A percentile compares a stretch with the other conserved stretches of the same genome.
Conservation (phyloP, 2,113 vertebrate genomes). For the Halichoeres trimaculatus region DNA sequence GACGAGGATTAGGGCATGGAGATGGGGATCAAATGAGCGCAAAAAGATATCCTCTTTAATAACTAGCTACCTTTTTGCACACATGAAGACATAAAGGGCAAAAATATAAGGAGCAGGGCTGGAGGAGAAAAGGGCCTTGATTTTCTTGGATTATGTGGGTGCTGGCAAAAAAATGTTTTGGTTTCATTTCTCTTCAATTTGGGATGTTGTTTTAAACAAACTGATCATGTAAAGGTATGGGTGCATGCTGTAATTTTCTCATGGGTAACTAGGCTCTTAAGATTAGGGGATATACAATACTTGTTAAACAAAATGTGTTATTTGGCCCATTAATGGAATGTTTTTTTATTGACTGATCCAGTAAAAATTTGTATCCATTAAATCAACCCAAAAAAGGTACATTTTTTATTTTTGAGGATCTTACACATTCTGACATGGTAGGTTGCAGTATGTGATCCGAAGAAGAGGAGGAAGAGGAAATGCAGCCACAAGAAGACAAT, state of each 20-base stretch:
- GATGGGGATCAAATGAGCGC: slow-evolving; percentile 76
- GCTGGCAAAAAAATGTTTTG: not conserved
- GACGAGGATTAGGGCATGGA: slow-evolving; percentile 75
- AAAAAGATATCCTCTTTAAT: slow-evolving; percentile 71
- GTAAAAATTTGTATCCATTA: too few species aligned
- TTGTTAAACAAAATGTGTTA: too few species aligned
- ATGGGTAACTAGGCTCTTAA: not conserved
- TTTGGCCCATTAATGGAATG: too few species aligned
- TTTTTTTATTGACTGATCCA: too few species aligned
- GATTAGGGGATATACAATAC: not conserved
- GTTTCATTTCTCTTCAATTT: not conserved
- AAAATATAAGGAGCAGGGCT: slow-evolving; percentile 43
- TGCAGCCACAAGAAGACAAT: too few species aligned
- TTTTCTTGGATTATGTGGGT: slow-evolving; percentile 33
- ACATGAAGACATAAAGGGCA: slow-evolving; percentile 47
- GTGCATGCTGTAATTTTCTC: not conserved
- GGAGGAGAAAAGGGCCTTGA: slow-evolving; percentile 22
- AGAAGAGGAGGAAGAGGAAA: too few species aligned
- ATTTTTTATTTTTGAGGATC: too few species aligned
- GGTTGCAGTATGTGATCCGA: too few species aligned
- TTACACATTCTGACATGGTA: too few species aligned
- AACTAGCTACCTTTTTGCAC: slow-evolving; percentile 59
- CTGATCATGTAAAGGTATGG: not conserved
- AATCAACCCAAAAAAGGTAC: too few species aligned
- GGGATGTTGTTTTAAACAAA: not conserved